Percentiles rank a stretch among this genome's conserved stretches.
phyloP scores from a whole-genome alignment of 2,888 invertebrate species.

The Ichneumoninae sp. region DNA sequence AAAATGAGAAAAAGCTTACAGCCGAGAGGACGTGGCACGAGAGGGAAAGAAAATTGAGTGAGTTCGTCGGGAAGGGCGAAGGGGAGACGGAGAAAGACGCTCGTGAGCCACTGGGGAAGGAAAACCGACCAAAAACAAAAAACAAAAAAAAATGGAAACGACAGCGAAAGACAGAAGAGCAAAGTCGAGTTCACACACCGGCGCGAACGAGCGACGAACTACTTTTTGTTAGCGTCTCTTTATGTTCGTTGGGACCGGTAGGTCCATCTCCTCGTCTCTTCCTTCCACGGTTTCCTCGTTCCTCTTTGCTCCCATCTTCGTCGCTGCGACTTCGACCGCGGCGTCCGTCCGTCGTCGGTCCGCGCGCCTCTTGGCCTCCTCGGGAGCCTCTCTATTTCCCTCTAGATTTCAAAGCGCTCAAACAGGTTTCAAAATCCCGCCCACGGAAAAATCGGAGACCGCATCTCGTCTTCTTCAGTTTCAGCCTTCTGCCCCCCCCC shows the following conservation, averaged over 20 bases:
- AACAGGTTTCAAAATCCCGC: conserved; percentile 84
- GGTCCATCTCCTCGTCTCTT: conserved; percentile 61
- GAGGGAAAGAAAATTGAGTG: conserved; percentile 50
- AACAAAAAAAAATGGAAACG: conserved; percentile 39
- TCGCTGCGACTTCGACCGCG: conserved; percentile 14
- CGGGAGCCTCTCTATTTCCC: conserved; percentile 75
- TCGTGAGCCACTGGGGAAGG: conserved; percentile 19
- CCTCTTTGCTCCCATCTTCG: conserved; percentile 33
- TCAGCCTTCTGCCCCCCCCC: conserved; percentile 24
- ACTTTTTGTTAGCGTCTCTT: conserved; percentile 80
- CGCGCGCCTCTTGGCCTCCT: conserved; percentile 72
- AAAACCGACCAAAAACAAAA: conserved; percentile 38
- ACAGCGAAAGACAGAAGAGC: conserved; percentile 45
- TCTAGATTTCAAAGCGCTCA: conserved; percentile 83
- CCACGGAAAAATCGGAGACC: conserved; percentile 81
- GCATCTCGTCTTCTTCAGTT: conserved; percentile 63
- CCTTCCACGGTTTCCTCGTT: conserved; percentile 42
- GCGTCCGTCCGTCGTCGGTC: conserved; percentile 52
- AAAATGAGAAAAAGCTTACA: conserved; percentile 19
- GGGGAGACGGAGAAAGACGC: conserved; percentile 5
- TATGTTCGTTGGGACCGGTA: conserved; percentile 65
- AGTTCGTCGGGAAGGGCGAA: conserved; percentile 59
- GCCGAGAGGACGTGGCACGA: conserved; percentile 37
- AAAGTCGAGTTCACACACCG: conserved; percentile 48
- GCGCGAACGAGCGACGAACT: conserved; percentile 78